phyloP scores from a whole-genome alignment of 1,140 invertebrate species.

The Tetraneura akinire region DNA sequence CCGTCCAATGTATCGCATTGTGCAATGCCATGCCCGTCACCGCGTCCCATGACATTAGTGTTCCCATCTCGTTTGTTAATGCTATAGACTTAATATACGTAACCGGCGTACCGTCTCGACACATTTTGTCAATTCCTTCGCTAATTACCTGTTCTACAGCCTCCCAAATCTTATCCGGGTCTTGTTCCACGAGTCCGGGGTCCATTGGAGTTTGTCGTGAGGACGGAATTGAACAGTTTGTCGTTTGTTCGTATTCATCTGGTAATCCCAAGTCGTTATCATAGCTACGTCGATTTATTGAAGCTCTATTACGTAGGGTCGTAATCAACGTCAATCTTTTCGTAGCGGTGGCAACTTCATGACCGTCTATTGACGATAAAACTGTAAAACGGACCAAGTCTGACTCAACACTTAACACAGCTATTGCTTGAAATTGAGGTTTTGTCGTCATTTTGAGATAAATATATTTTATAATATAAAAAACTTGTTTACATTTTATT shows the following conservation, averaged over 20 bases:
- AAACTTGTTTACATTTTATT: too few relatives aligned
- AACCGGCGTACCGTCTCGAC: neutral
- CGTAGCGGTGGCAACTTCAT: neutral
- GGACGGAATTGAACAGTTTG: neutral
- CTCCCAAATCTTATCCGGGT: neutral
- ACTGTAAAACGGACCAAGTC: neutral
- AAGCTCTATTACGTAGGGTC: neutral
- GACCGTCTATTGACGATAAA: neutral
- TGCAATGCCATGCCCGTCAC: neutral
- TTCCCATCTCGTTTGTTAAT: neutral
- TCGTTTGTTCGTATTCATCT: too few relatives aligned
- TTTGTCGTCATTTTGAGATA: too few relatives aligned
- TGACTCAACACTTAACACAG: conserved; percentile 6
- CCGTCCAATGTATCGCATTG: neutral
- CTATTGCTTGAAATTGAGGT: neutral
- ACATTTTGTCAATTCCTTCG: neutral
- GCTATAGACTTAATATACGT: neutral
- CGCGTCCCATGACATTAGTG: conserved; percentile 10
- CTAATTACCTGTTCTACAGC: neutral
- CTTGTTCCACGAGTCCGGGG: neutral
- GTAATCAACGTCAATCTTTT: neutral
- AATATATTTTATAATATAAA: too few relatives aligned
- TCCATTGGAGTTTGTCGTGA: neutral
- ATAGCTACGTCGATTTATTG: neutral
- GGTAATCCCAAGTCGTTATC: too few relatives aligned